Evolutionary conservation across 2,888 invertebrate species (phyloP).

Genomic region (Cephus nigrinus): DNA sequence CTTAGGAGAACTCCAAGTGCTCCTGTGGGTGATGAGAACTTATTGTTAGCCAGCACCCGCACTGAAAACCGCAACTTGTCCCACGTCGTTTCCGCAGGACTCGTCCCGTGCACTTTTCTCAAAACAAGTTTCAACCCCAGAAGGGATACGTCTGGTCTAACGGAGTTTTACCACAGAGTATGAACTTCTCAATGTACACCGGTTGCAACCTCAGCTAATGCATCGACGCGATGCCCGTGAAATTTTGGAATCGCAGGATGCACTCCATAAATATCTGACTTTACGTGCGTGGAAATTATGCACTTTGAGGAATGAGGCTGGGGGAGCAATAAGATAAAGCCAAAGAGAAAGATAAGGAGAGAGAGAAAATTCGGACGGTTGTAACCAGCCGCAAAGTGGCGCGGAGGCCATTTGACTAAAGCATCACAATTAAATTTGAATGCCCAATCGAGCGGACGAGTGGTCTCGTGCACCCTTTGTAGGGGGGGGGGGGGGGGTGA

Average conservation of each 20-base stretch:
- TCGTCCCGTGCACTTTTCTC: background rate
- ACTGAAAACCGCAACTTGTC: constrained; percentile 16
- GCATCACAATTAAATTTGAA: constrained; percentile 43
- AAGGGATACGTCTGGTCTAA: background rate
- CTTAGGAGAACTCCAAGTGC: constrained; percentile 32
- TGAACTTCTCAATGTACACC: background rate
- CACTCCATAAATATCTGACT: background rate
- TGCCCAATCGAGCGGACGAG: constrained; percentile 35
- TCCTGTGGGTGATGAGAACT: constrained; percentile 36
- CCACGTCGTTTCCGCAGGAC: constrained; percentile 13
- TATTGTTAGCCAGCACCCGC: constrained; percentile 32
- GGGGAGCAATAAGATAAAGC: background rate
- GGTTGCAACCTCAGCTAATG: background rate
- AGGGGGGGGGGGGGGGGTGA: constrained; percentile 2
- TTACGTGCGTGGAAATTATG: background rate
- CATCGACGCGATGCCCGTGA: background rate
- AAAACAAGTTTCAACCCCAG: background rate
- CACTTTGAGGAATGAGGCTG: background rate
- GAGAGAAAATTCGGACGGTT: background rate
- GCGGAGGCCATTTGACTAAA: constrained; percentile 23
- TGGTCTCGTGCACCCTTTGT: constrained; percentile 17
- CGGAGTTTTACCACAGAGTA: background rate
- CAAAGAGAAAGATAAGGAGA: constrained; percentile 9
- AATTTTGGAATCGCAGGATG: background rate
- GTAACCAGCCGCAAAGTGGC: constrained; percentile 25